phyloP scores from a whole-genome alignment of 1,140 invertebrate genomes.

The Papilio helenus region DNA sequence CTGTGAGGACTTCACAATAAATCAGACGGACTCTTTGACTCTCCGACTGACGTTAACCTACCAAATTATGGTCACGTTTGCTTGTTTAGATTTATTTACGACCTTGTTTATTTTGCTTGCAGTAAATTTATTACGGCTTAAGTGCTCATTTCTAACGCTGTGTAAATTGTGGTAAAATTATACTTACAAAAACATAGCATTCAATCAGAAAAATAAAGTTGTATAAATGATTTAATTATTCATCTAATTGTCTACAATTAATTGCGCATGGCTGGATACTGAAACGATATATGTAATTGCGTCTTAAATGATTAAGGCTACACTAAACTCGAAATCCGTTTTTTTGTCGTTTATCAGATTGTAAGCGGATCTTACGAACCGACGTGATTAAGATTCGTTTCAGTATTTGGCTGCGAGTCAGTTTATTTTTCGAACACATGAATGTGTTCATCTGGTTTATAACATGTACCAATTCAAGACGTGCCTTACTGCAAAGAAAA shows the following conservation, averaged over 20 bases:
- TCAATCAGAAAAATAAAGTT: neutral
- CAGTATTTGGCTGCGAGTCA: too few relatives aligned
- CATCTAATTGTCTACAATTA: neutral
- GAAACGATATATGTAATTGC: too few relatives aligned
- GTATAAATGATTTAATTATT: neutral
- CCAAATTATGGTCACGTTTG: conserved; percentile 34
- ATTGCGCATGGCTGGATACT: too few relatives aligned
- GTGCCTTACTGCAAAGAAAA: neutral
- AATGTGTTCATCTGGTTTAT: neutral
- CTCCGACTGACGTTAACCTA: conserved; percentile 31
- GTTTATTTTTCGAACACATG: neutral
- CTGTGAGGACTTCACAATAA: conserved; percentile 13
- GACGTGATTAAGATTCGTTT: too few relatives aligned
- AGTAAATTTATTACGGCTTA: conserved; percentile 6
- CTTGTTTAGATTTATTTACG: conserved; percentile 35
- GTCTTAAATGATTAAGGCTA: too few relatives aligned
- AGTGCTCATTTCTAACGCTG: neutral
- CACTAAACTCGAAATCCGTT: too few relatives aligned
- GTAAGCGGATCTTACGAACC: too few relatives aligned
- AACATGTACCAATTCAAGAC: neutral
- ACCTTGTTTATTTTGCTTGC: conserved; percentile 21
- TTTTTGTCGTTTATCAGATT: too few relatives aligned
- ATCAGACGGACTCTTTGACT: conserved; percentile 31
- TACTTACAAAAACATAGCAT: neutral
- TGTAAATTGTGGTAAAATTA: conserved; percentile 10